These are phyloP conservation scores for Lytechinus variegatus DNA, from an alignment of 35 echinoderm and acorn worm genomes.

Conservation along the genomic window DNA sequence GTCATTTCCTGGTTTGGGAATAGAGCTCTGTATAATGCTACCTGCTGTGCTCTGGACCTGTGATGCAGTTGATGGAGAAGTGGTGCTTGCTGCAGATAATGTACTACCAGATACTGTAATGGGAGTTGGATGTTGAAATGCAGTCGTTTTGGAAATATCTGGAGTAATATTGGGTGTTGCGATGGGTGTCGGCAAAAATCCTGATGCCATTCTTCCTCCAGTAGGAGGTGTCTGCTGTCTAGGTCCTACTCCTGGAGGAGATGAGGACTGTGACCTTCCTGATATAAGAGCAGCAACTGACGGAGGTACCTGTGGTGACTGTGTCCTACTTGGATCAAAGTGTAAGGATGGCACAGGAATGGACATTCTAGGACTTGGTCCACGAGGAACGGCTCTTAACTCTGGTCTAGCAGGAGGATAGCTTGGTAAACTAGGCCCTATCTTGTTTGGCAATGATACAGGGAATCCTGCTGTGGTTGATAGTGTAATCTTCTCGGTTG, in stretches of 20 bases:
- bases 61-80: background rate
- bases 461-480: slow-evolving; percentile 46
- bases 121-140: slow-evolving; percentile 10
- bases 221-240: background rate
- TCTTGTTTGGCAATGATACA: slow-evolving; percentile 38
- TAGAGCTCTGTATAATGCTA: background rate
- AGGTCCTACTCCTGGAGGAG: background rate
- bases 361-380: slow-evolving; percentile 32
- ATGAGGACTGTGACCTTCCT: background rate
- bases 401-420: slow-evolving; percentile 19
- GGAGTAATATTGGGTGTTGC: background rate
- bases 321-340: slow-evolving; percentile 17
- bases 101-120: background rate
- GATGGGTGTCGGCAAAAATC: slow-evolving; percentile 44
- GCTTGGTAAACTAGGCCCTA: background rate
- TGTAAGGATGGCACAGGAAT: background rate
- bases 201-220: slow-evolving; percentile 3
- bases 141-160: background rate
- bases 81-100: background rate
- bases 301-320: slow-evolving; percentile 25
- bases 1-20: background rate
- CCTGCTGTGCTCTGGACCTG: background rate
- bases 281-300: slow-evolving; percentile 34
- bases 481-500: background rate
- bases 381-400: background rate